Percentiles rank a stretch among this genome's conserved stretches.
Conservation (phyloP, 2,888 invertebrate species). For the Pedicia rivosa region DNA sequence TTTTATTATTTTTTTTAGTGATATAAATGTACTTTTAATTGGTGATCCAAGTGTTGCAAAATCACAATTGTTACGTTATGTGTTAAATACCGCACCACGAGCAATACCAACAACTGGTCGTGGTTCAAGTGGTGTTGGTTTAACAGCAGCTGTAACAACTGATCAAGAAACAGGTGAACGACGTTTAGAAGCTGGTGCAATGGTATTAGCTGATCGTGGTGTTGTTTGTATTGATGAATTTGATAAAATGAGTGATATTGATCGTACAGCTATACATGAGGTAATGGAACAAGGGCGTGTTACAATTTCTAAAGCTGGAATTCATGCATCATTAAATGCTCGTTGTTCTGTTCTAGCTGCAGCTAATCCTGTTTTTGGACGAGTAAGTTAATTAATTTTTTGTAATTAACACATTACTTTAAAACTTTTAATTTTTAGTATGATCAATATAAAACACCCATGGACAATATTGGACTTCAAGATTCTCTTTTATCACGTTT, state of each 20-base stretch:
- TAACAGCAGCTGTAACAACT: conserved; percentile 95
- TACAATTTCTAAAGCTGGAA: conserved; percentile 97
- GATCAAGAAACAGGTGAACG: conserved; percentile 86
- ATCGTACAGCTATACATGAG: conserved; percentile 98
- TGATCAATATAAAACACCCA: conserved; percentile 97
- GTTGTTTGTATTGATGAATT: conserved; percentile 95
- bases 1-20: conserved; percentile 28
- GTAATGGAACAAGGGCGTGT: conserved; percentile 98
- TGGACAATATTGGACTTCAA: conserved; percentile 99
- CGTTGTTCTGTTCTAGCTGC: conserved; percentile 95
- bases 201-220: conserved; percentile 98
- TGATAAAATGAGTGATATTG: conserved; percentile 98
- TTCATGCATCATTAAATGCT: conserved; percentile 94
- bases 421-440: conserved; percentile 44
- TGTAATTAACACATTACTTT: conserved; percentile 4
- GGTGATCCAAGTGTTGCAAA: conserved; percentile 99
- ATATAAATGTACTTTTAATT: conserved; percentile 83
- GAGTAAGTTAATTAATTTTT: conserved; percentile 46
- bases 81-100: conserved; percentile 83
- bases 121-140: conserved; percentile 95
- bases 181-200: conserved; percentile 91
- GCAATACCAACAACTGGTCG: conserved; percentile 96
- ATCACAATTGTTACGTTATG: conserved; percentile 88
- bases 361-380: conserved; percentile 98
- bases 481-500: conserved; percentile 95